A percentile compares a stretch with the other conserved stretches of the same genome.
phyloP scores from a whole-genome alignment of 1,140 invertebrate species.

The Diabrotica undecimpunctata region DNA sequence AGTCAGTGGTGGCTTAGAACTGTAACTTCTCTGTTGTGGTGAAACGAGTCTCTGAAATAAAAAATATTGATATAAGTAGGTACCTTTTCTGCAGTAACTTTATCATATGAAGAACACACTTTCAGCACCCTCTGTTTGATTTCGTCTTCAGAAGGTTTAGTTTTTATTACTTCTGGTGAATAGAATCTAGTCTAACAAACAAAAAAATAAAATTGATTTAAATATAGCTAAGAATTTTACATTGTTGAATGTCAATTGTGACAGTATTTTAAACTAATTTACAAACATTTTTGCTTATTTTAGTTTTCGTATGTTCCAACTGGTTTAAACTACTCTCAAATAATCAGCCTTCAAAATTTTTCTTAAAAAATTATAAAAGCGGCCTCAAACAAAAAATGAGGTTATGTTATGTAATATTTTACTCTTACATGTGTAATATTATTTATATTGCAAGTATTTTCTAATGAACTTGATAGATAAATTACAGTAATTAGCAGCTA shows the following conservation, averaged over 20 bases:
- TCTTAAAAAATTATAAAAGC: not conserved
- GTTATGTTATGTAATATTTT: slow-evolving; percentile 41
- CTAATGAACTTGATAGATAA: too few species aligned
- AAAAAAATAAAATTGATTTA: slow-evolving; percentile 4
- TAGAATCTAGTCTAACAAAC: slow-evolving; percentile 37
- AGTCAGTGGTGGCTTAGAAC: slow-evolving; percentile 67
- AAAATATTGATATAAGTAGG: slow-evolving; percentile 47
- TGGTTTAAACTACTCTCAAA: too few species aligned
- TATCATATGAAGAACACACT: slow-evolving; percentile 75
- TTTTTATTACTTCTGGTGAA: slow-evolving; percentile 39
- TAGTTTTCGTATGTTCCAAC: too few species aligned
- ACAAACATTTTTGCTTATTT: too few species aligned
- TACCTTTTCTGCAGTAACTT: slow-evolving; percentile 76
- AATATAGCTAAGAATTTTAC: too few species aligned
- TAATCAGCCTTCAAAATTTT: not conserved
- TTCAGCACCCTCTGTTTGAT: slow-evolving; percentile 71
- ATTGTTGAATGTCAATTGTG: too few species aligned
- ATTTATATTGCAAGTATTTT: not conserved
- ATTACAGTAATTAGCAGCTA: too few species aligned
- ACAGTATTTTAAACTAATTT: too few species aligned
- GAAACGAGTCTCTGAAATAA: slow-evolving; percentile 61
- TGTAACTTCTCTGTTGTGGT: slow-evolving; percentile 65
- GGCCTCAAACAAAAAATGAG: slow-evolving; percentile 28
- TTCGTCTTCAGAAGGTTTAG: slow-evolving; percentile 52
- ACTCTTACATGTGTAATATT: not conserved